Evolutionary conservation across 2,797 vertebrate species (phyloP).

Genomic region (Prionace glauca): DNA sequence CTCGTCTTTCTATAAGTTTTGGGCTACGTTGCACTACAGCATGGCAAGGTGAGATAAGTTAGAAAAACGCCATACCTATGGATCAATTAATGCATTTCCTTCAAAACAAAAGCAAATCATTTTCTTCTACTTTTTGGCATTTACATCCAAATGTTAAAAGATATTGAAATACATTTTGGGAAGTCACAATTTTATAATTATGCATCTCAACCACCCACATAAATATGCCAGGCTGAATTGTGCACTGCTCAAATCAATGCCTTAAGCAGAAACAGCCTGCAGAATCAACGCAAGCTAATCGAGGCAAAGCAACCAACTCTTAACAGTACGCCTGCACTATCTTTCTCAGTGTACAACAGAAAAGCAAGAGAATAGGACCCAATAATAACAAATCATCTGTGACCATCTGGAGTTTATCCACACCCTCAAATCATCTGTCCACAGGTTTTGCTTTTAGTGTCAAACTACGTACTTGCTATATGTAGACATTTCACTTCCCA

Average conservation of each 20-base stretch:
- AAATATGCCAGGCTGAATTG: neutral
- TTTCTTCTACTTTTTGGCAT: neutral
- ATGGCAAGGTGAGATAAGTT: neutral
- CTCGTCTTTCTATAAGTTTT: neutral
- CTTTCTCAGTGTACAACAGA: neutral
- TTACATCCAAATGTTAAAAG: neutral
- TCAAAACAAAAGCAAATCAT: neutral
- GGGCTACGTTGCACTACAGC: neutral
- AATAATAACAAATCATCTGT: neutral
- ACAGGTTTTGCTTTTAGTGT: neutral
- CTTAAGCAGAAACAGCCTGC: neutral
- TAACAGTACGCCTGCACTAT: neutral
- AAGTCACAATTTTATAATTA: constrained; percentile 14
- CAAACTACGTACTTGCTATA: neutral
- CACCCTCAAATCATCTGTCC: neutral
- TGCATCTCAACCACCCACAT: constrained; percentile 6
- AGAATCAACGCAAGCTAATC: neutral
- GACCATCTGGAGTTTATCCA: neutral
- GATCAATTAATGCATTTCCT: neutral
- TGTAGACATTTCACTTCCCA: neutral
- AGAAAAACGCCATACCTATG: neutral
- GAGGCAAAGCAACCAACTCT: neutral
- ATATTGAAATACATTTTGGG: neutral
- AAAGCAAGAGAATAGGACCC: neutral
- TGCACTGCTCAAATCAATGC: neutral